Base-by-base conservation (phyloP, 1,140 invertebrate genomes). In the Drosophila navojoa region DNA sequence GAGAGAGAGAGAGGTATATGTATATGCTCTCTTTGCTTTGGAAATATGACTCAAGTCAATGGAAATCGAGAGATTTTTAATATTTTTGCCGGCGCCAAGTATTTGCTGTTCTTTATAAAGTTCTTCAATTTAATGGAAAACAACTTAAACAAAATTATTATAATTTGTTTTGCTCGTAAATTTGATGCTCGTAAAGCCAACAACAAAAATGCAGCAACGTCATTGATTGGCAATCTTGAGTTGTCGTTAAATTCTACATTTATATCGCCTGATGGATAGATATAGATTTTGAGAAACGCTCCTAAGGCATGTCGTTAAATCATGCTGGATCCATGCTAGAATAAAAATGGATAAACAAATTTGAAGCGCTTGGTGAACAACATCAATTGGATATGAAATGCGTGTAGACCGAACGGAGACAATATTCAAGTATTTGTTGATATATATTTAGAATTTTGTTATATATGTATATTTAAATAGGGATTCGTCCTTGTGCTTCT, bases 1-100 rank as follows among this genome's bases (percentile, higher is more conserved):
- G 47, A 58, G 66, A 53, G 38, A 59, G 66, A 71, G 25, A 50
- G 1, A 44, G 7, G 1, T 16, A 44, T 44, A 16, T 44, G 9
- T 29, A 44, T 32, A 15, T 53, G 5, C 38, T 66, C 32, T 67
- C 52, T 68, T 54, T 29, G 55, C 54, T 32, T 27, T 53, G 32
- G 62, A 72, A 68, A 72, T 54, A 54, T 72, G 70, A 72, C 49
- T 72, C 62, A 72, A 68, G 38, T 5, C 13, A 29, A 40, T 27
- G 16, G 35, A 16, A 40, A 40, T 27, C 13, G 15, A 35, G 27
- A 47, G 27, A 15, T 29, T 19, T 57, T 25, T 38, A 19, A 32
- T 29, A 3, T 35, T 35, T 5, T 52, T 53, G 3, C 6, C 32
- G 10, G 10, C 7, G 40, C 29, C 9, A 16, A 27, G 3, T 40